Base-by-base conservation (phyloP, 2,888 invertebrate genomes). In the Machimus rusticus region DNA sequence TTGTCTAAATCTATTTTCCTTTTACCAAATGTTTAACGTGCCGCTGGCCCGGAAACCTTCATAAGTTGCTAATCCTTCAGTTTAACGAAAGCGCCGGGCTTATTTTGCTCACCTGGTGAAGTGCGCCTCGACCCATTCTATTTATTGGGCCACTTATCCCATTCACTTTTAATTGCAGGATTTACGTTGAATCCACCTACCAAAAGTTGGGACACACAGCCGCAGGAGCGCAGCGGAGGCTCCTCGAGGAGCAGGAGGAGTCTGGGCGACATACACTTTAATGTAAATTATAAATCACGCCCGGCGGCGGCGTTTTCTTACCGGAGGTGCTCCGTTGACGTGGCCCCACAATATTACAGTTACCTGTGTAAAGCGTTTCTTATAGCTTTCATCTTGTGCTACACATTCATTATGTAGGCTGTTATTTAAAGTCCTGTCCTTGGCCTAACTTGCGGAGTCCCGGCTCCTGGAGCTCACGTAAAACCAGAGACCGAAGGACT, bases 351-450 rank as follows among this genome's bases (percentile, higher is more conserved):
- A 55, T 82, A 82, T 19, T n/a, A 57, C 51, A n/a, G 34, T 82
- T 57, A 82, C 82, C 66, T 82, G 82, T 51, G 31, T 34, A 82
- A 57, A 57, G 31, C 12, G 82, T 55, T 81, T 19, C 55, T 51
- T 81, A 55, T 55, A 81, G 51, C 55, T 31, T 34, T 81, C 81
- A 81, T 82, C 82, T 66, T 82, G 66, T 51, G 82, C 37, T 66
- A 57, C 82, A 82, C 82, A 66, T 82, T 66, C 82, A 82, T 82
- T 82, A 82, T 82, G 82, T n/a, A 57, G 57, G n/a, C 57, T 66
- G 57, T 82, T 82, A 82, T 82, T 82, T 82, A 82, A 82, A 82
- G 57, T 66, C 57, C 82, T 82, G 82, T 66, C 82, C 37, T 55
- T 66, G 82, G 82, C 82, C 82, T 82, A 66, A 37, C n/a, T 12